A percentile compares a stretch with the other conserved stretches of the same genome.
Evolutionary conservation across 2,113 vertebrate genomes (phyloP).

Genomic region (Oenanthe oenanthe): DNA sequence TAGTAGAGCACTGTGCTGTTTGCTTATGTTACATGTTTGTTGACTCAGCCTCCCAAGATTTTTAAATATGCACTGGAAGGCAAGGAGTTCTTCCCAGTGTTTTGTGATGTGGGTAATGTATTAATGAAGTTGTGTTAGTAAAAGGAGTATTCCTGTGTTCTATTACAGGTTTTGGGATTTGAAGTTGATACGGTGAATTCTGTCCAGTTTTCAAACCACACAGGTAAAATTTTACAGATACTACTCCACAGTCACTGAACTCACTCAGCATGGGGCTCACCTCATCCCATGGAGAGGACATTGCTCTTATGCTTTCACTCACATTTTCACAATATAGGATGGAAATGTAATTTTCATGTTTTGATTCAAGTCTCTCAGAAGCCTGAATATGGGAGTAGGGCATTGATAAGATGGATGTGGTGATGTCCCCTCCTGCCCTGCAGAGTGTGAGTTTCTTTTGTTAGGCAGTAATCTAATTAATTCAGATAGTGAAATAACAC

Average conservation of each 20-base stretch:
- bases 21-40: neutral
- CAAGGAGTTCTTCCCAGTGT: neutral
- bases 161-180: conserved; percentile 91
- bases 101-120: neutral
- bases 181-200: conserved; percentile 97
- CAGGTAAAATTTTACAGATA: conserved; percentile 79
- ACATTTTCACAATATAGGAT: neutral
- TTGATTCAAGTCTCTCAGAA: neutral
- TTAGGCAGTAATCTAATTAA: neutral
- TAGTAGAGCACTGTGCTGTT: neutral
- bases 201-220: conserved; percentile 99
- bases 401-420: neutral
- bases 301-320: neutral
- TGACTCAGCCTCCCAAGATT: conserved; percentile 1
- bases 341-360: neutral
- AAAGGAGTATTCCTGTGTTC: conserved; percentile 30
- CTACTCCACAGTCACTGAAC: neutral
- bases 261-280: neutral
- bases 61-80: neutral
- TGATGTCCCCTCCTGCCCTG: neutral
- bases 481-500: neutral
- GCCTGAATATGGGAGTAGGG: neutral
- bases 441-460: neutral
- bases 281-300: neutral
- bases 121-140: neutral